phyloP scores from a whole-genome alignment of 1,140 invertebrate genomes.

The Reticulitermes speratus region DNA sequence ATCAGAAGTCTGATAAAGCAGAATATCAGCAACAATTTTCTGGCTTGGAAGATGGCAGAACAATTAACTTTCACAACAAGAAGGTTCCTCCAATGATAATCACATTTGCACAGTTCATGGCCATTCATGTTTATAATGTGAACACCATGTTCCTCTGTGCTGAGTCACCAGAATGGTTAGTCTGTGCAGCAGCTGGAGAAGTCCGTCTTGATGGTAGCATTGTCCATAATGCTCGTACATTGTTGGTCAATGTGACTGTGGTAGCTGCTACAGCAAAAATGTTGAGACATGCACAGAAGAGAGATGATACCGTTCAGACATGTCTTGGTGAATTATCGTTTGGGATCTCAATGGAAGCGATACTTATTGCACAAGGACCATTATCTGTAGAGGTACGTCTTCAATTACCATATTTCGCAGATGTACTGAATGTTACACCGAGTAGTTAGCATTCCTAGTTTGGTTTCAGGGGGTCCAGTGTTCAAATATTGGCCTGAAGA shows the following conservation, averaged over 20 bases:
- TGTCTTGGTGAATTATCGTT: constrained; percentile 70
- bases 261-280: constrained; percentile 45
- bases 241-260: constrained; percentile 58
- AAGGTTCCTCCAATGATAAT: constrained; percentile 76
- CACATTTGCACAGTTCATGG: constrained; percentile 83
- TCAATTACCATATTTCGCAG: no score
- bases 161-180: constrained; percentile 66
- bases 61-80: constrained; percentile 41
- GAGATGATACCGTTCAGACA: constrained; percentile 43
- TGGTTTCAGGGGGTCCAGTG: no score
- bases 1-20: background rate
- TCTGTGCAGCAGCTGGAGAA: constrained; percentile 73
- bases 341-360: constrained; percentile 70
- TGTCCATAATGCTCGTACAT: constrained; percentile 66
- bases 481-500: no score
- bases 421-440: no score
- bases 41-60: background rate
- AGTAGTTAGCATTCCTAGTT: no score
- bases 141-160: constrained; percentile 68
- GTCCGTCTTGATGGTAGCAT: constrained; percentile 75
- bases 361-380: constrained; percentile 70
- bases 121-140: constrained; percentile 79
- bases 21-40: background rate
- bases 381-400: constrained; percentile 69
- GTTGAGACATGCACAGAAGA: constrained; percentile 43